phyloP scores from a whole-genome alignment of 92 coral and sea anemone genomes.

The Porites evermanni region DNA sequence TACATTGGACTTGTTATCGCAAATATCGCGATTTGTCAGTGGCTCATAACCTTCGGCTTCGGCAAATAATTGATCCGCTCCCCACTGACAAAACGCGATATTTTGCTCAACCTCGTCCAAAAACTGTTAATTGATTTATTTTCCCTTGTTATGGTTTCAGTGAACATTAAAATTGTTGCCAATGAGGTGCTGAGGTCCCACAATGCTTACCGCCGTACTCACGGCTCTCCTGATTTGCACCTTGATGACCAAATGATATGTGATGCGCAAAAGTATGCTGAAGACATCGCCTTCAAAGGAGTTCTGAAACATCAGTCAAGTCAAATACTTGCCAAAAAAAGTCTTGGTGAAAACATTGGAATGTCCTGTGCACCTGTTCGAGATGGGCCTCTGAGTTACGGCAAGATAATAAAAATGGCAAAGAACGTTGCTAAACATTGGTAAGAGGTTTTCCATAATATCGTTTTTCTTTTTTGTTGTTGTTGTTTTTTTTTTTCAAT shows the following conservation, averaged over 20 bases:
- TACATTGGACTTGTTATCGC: too few relatives aligned
- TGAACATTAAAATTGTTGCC: slow-evolving; percentile 22
- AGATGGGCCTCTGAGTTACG: slow-evolving; percentile 12
- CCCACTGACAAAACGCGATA: too few relatives aligned
- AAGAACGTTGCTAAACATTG: slow-evolving; percentile 74
- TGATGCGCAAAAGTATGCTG: slow-evolving; percentile 77
- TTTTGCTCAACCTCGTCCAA: not conserved
- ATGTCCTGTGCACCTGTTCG: slow-evolving; percentile 76
- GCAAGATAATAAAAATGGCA: slow-evolving; percentile 50
- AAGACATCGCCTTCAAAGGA: slow-evolving; percentile 58
- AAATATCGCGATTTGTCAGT: too few relatives aligned
- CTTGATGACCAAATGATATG: slow-evolving; percentile 70
- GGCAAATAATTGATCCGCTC: not conserved
- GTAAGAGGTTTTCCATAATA: slow-evolving; percentile 41
- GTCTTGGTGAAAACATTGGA: slow-evolving; percentile 86
- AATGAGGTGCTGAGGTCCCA: slow-evolving; percentile 66
- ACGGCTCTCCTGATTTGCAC: slow-evolving; percentile 68
- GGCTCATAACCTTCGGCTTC: not conserved
- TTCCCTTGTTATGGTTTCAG: not conserved
- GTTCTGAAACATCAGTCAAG: slow-evolving; percentile 73
- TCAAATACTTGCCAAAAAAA: slow-evolving; percentile 47
- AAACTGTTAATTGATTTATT: too few relatives aligned
- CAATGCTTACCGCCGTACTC: slow-evolving; percentile 77
- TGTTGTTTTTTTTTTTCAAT: too few relatives aligned
- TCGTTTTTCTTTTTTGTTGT: not conserved